Base-by-base conservation (phyloP, 2,888 invertebrate genomes). In the Clistopyga incitator region DNA sequence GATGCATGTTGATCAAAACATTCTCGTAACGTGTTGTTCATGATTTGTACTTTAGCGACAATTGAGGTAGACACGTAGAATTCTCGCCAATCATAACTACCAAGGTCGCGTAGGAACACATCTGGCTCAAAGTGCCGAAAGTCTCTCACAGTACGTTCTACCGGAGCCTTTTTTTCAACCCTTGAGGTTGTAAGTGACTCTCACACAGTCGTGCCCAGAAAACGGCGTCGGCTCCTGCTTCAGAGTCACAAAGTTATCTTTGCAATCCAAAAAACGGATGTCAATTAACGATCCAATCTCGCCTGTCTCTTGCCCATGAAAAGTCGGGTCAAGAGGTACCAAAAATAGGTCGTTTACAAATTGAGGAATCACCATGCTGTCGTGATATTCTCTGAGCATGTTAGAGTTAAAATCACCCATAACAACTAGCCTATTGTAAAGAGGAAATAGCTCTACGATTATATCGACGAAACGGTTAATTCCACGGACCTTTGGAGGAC, bases 221-320 rank as follows among this genome's bases (percentile, higher is more conserved):
- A 50, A n/a, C 50, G 50, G n/a, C 50, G n/a, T 50, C 50, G 50
- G 50, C 50, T n/a, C 50, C n/a, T 50, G 50, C n/a, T 50, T n/a
- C 15, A n/a, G n/a, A 1, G 50, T 2, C 1, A 50, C n/a, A n/a
- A 50, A 50, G n/a, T 50, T 50, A 3, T n/a, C n/a, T n/a, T 50
- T n/a, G 15, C n/a, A n/a, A n/a, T 50, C 50, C 50, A 50, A 4
- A 6, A 50, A n/a, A 6, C 50, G n/a, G 2, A 50, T 1, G n/a
- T 50, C 50, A n/a, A 50, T 50, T n/a, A 6, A 50, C 6, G n/a
- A 50, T 6, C 50, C 50, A n/a, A n/a, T n/a, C 2, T n/a, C n/a
- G n/a, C 13, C 50, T n/a, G n/a, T n/a, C 6, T n/a, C 50, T n/a
- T n/a, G n/a, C n/a, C 50, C 50, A 3, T n/a, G 50, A 6, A 50